These are phyloP conservation scores for Empidonax alnorum DNA, from an alignment of 2,113 vertebrate genomes.

Conservation along the genomic window DNA sequence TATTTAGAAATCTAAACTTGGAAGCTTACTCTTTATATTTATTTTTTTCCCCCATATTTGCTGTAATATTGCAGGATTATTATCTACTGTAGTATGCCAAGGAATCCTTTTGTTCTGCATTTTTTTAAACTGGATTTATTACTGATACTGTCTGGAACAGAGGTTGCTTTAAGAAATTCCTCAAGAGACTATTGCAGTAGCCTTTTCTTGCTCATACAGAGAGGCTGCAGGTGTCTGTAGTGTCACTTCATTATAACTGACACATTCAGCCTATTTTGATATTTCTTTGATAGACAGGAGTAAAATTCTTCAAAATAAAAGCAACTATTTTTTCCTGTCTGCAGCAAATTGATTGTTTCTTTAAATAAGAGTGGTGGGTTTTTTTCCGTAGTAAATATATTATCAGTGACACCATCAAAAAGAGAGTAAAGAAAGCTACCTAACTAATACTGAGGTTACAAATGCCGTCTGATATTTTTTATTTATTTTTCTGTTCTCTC, in stretches of 20 bases:
- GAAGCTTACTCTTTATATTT: neutral
- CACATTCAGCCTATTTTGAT: neutral
- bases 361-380: neutral
- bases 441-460: neutral
- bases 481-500: too few species aligned
- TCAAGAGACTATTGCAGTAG: neutral
- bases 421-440: neutral
- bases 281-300: neutral
- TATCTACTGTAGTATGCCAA: neutral
- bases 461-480: neutral
- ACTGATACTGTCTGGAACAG: neutral
- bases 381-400: neutral
- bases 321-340: rapidly evolving
- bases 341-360: neutral
- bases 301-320: neutral
- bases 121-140: neutral
- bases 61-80: neutral
- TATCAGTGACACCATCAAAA: neutral
- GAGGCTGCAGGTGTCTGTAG: neutral
- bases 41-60: neutral
- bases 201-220: neutral
- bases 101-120: neutral
- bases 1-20: neutral
- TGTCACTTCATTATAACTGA: neutral
- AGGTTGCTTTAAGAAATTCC: neutral